phyloP scores from a whole-genome alignment of 2,797 vertebrate genomes.

The Bradypodion pumilum region DNA sequence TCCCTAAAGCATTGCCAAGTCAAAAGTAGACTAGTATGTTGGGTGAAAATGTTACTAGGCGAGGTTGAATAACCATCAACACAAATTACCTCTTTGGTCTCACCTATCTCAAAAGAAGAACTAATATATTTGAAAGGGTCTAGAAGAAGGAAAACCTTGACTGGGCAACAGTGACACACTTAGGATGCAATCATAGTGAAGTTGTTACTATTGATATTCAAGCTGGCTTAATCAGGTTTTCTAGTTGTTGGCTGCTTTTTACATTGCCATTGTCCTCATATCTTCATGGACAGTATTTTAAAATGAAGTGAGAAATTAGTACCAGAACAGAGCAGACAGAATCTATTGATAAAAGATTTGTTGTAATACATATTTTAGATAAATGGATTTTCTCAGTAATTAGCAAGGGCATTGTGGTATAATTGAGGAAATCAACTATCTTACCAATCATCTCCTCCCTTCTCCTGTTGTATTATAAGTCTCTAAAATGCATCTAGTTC shows the following conservation, averaged over 20 bases:
- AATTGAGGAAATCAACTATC: conserved; percentile 69
- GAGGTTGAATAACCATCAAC: too few relatives aligned
- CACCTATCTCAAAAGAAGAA: too few relatives aligned
- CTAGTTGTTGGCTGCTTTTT: background rate
- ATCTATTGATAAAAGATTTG: background rate
- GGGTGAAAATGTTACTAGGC: too few relatives aligned
- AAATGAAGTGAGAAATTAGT: conserved; percentile 15
- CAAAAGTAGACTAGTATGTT: too few relatives aligned
- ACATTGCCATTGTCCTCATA: background rate
- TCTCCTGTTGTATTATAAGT: conserved; percentile 2
- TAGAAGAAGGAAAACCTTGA: too few relatives aligned
- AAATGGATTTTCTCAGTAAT: conserved; percentile 62
- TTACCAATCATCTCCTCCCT: conserved; percentile 16
- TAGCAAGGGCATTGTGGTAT: conserved; percentile 58
- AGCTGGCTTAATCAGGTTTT: background rate
- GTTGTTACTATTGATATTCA: background rate
- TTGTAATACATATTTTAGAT: conserved; percentile 55
- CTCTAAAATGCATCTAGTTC: conserved; percentile 1
- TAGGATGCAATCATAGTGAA: too few relatives aligned
- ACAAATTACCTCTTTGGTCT: too few relatives aligned
- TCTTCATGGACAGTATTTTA: background rate
- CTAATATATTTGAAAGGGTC: too few relatives aligned
- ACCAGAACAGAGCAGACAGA: background rate
- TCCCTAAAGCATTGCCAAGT: too few relatives aligned
- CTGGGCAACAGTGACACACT: too few relatives aligned